Evolutionary conservation across 2,888 invertebrate species (phyloP).

Genomic region (Drosophila nr. perissopoda): DNA sequence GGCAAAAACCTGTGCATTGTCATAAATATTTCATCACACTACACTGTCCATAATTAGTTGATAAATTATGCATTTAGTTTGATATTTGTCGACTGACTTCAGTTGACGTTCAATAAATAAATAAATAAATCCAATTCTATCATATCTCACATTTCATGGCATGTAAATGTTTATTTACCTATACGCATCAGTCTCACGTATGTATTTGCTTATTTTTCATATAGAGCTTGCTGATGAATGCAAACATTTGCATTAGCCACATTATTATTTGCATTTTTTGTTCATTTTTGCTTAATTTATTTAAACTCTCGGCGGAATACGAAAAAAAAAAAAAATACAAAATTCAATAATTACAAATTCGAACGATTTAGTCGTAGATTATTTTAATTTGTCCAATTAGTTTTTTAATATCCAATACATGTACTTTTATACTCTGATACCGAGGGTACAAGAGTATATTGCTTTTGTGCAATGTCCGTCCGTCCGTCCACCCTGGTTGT

Average conservation of each 20-base stretch:
- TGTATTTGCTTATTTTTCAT: neutral
- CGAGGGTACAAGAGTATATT: neutral
- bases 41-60: conserved; percentile 15
- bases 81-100: conserved; percentile 5
- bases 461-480: neutral
- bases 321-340: neutral
- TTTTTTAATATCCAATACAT: neutral
- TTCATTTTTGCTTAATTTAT: neutral
- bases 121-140: neutral
- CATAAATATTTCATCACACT: conserved; percentile 25
- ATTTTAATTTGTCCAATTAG: neutral
- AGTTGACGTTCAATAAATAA: neutral
- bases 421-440: neutral
- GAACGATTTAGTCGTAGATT: neutral
- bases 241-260: conserved; percentile 5
- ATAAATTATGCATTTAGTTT: conserved; percentile 36
- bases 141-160: too few relatives aligned
- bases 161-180: conserved; percentile 10
- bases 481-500: neutral
- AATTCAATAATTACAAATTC: neutral
- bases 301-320: neutral
- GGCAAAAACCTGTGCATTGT: neutral
- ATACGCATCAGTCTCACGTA: conserved; percentile 1
- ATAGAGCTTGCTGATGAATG: neutral
- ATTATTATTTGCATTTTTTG: conserved; percentile 13